Evolutionary conservation across 1,140 invertebrate genomes (phyloP).

Genomic region (Drosophila aff.): DNA sequence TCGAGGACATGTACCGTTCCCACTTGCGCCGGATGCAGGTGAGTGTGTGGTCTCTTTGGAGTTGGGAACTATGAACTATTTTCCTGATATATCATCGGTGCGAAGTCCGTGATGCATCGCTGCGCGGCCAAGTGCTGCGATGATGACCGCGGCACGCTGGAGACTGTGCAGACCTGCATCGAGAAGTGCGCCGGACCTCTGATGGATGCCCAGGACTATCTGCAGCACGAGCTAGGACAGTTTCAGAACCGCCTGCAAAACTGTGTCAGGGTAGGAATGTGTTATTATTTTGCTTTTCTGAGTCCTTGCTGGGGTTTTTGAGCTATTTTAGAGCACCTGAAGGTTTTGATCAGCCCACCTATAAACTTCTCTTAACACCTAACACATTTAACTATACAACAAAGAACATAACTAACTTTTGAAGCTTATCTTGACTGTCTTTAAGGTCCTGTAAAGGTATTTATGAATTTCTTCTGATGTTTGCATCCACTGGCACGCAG

Average conservation of each 20-base stretch:
- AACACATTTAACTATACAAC: no score
- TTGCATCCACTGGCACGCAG: no score
- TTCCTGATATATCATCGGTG: neutral
- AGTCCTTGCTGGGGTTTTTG: neutral
- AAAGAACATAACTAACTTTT: no score
- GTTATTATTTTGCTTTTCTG: neutral
- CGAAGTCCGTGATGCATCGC: slow-evolving; percentile 90
- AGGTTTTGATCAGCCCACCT: neutral
- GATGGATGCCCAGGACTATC: slow-evolving; percentile 92
- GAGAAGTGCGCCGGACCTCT: slow-evolving; percentile 91
- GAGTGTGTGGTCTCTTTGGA: neutral
- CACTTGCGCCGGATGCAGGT: slow-evolving; percentile 95
- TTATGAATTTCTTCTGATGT: no score
- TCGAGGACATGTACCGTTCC: slow-evolving; percentile 92
- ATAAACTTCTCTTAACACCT: neutral
- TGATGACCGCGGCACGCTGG: slow-evolving; percentile 88
- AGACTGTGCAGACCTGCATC: slow-evolving; percentile 93
- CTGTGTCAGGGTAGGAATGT: slow-evolving; percentile 89
- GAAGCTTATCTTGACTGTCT: no score
- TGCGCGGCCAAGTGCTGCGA: slow-evolving; percentile 95
- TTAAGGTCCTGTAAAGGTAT: no score
- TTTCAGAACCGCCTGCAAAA: slow-evolving; percentile 93
- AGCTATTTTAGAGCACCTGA: no score
- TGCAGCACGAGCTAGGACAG: slow-evolving; percentile 88
- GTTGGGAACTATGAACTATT: neutral